These are phyloP conservation scores for Armadillidium nasatum DNA, from an alignment of 1,140 invertebrate genomes.

Conservation along the genomic window DNA sequence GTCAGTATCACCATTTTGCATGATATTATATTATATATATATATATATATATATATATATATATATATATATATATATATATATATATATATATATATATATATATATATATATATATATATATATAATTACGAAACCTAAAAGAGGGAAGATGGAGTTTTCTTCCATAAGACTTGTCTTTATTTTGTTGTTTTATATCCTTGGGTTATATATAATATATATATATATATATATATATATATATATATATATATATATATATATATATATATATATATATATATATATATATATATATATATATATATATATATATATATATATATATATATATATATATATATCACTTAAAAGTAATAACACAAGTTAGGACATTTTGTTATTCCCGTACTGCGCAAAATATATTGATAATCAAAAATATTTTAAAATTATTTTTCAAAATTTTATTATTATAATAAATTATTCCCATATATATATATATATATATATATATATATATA, in stretches of 20 bases:
- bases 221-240: slow-evolving; percentile 13
- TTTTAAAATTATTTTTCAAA: no score
- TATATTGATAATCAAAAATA: no score
- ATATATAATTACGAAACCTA: no score
- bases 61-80: slow-evolving; percentile 13
- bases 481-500: slow-evolving; percentile 2
- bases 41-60: slow-evolving; percentile 17
- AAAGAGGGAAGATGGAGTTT: no score
- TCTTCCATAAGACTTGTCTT: no score
- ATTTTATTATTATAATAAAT: no score
- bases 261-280: slow-evolving; percentile 1
- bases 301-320: slow-evolving; percentile 20
- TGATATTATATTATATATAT: slow-evolving; percentile 8
- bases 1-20: no score
- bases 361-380: no score
- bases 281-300: slow-evolving; percentile 16
- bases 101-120: slow-evolving; percentile 1
- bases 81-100: slow-evolving; percentile 17
- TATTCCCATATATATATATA: background rate
- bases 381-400: no score
- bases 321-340: background rate
- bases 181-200: no score
- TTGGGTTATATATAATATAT: slow-evolving; percentile 13
- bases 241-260: slow-evolving; percentile 17
- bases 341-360: no score